Evolutionary conservation across 2,888 invertebrate species (phyloP), one percentile per base, ranked within the genome.

Genomic region (Harmothoe impar): DNA sequence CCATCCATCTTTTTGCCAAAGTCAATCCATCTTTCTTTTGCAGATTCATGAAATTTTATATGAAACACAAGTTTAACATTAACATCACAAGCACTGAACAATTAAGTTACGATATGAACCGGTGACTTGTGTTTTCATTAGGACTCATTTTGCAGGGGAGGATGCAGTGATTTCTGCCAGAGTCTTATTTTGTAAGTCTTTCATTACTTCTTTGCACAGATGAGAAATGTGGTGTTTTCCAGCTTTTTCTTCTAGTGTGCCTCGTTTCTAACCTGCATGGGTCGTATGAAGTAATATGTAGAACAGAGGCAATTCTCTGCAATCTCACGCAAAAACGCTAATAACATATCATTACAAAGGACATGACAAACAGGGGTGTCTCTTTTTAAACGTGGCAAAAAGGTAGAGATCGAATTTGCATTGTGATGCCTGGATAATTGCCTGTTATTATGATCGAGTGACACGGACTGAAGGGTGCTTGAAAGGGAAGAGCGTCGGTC

Each of bases 361-460:
- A 43, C 81, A 43, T 25, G 35, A 23, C 81, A 81, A 81, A 33
- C 43, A 81, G 10, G 81, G 43, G 81, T 33, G 43, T 33, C 81
- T 25, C 77, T 43, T 81, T 81, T 81, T 81, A 43, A 43, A 81
- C 23, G 81, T 25, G 20, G 43, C 33, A 81, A 43, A 81, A 81
- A 81, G 43, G 15, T 20, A 81, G 81, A 81, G 52, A 86, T 86
- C 86, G 86, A 86, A 86, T 86, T 86, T 86, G 86, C 86, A 86
- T 86, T 86, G 86, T 86, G 31, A 29, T 52, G 29, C 86, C 56
- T 31, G 54, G 86, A 54, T 86, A 86, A 86, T 86, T 86, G 86
- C 54, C 52, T 25, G 86, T 86, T 86, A 86, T 86, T 86, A 86
- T 33, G 86, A 86, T 86, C 52, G 86, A 86, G 56, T 86, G 86